Base-by-base conservation (phyloP, 35 echinoderm and acorn worm genomes). In the Ophioderma brevispina region DNA sequence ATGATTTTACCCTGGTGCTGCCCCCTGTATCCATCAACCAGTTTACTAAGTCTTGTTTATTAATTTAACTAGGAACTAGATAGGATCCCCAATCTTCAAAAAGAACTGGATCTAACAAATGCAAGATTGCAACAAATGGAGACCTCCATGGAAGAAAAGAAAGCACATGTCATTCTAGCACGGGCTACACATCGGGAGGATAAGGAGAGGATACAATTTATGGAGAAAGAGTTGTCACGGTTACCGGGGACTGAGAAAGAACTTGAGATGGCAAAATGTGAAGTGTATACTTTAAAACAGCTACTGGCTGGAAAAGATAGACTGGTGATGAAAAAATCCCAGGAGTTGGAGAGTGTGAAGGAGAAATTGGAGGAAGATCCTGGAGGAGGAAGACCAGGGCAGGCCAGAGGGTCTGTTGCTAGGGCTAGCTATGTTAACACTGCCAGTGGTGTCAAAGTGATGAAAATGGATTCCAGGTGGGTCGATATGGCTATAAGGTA, bases 241-340 rank as follows among this genome's bases (percentile, higher is more conserved):
- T 42, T 94, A 18, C 64, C 78, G 31, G 64, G 75, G 15, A 31
- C 78, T 21, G 88, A 94, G 81, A 75, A 79, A 31, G 93, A 94
- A 39, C 52, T 94, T 33, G 81, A 90, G 31, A 79, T 91, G 28
- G 88, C 93, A 28, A 52, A 90, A 28, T 86, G 82, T 77, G 93
- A 94, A 46, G 84, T 94, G 37, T 55, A 90, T 19, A 94, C 88
- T 1, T 76, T 94, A 34, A 94, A 94, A 55, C 80, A 94, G 64
- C 37, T 94, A 49, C 37, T 94, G 13, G 82, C 80, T 1, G 93
- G 93, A 0, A 94, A 94, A 43, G 93, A 94, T 40, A 90, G 82
- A 32, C 84, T 94, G 15, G 93, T 94, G 50, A 84, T 90, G 25
- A 49, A 90, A 46, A 90, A 94, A 82, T 85, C 82, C 25, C 93